These are phyloP conservation scores for Batillaria attramentaria DNA, from an alignment of 1,140 invertebrate species.

Conservation along the genomic window DNA sequence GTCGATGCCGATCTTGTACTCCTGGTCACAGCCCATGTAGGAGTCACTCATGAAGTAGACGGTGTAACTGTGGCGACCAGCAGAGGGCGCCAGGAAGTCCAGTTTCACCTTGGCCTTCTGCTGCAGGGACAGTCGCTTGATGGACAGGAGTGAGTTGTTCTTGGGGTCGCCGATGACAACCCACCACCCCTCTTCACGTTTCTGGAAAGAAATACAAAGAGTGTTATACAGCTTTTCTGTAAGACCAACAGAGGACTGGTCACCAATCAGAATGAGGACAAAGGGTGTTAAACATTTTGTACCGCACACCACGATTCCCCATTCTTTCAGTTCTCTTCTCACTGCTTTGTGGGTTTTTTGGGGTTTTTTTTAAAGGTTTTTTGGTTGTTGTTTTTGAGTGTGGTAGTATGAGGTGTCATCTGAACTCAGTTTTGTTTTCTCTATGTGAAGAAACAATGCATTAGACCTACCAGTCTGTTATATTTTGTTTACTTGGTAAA, in stretches of 20 bases:
- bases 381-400: too few species aligned
- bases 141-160: conserved; percentile 93
- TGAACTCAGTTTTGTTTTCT: too few species aligned
- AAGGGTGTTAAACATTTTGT: too few species aligned
- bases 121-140: conserved; percentile 94
- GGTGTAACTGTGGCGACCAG: conserved; percentile 87
- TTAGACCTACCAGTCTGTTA: too few species aligned
- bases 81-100: conserved; percentile 92
- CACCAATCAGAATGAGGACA: too few species aligned
- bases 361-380: too few species aligned
- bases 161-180: conserved; percentile 98
- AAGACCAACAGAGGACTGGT: conserved; percentile 11
- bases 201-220: conserved; percentile 71
- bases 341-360: too few species aligned
- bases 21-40: conserved; percentile 94
- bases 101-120: conserved; percentile 95
- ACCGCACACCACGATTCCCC: too few species aligned
- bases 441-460: too few species aligned
- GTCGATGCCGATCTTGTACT: conserved; percentile 78
- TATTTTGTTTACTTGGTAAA: too few species aligned
- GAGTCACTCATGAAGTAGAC: conserved; percentile 99
- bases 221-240: not conserved
- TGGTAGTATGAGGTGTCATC: too few species aligned
- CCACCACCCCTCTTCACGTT: conserved; percentile 99
- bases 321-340: too few species aligned